A percentile compares a stretch with the other conserved stretches of the same genome.
Evolutionary conservation across 2,888 invertebrate genomes (phyloP).

Genomic region (Vanessa cardui): DNA sequence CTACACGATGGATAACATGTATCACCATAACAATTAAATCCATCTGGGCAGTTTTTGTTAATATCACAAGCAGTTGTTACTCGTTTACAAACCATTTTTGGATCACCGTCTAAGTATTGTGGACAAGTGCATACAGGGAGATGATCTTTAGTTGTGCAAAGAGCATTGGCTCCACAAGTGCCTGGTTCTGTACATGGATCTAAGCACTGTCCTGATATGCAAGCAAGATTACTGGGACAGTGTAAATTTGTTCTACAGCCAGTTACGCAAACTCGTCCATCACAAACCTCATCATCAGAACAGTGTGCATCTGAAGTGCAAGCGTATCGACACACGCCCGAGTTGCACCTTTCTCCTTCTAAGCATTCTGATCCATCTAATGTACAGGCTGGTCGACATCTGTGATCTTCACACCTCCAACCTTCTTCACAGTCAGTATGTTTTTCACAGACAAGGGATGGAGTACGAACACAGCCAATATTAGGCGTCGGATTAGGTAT

Average conservation of each 20-base stretch:
- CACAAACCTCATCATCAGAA: slow-evolving; percentile 92
- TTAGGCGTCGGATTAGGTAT: slow-evolving; percentile 95
- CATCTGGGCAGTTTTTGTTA: slow-evolving; percentile 86
- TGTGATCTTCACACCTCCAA: slow-evolving; percentile 87
- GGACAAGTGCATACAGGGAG: slow-evolving; percentile 89
- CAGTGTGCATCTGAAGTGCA: slow-evolving; percentile 94
- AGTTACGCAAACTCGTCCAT: slow-evolving; percentile 88
- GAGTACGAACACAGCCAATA: slow-evolving; percentile 92
- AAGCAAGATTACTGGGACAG: slow-evolving; percentile 88
- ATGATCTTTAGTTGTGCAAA: slow-evolving; percentile 88
- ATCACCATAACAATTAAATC: slow-evolving; percentile 89
- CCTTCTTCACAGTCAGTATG: slow-evolving; percentile 89
- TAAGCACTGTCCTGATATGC: slow-evolving; percentile 89
- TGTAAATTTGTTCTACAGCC: slow-evolving; percentile 92
- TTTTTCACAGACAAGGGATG: slow-evolving; percentile 87
- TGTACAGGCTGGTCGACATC: slow-evolving; percentile 91
- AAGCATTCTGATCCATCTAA: slow-evolving; percentile 87
- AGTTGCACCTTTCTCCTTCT: slow-evolving; percentile 89
- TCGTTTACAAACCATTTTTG: slow-evolving; percentile 88
- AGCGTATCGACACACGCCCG: slow-evolving; percentile 91
- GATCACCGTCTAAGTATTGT: slow-evolving; percentile 87
- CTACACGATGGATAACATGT: slow-evolving; percentile 90
- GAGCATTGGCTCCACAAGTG: slow-evolving; percentile 92
- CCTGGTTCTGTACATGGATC: slow-evolving; percentile 90
- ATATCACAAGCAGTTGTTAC: slow-evolving; percentile 84